Evolutionary conservation across 2,888 invertebrate species (phyloP).

Genomic region (Dendrolimus pini): DNA sequence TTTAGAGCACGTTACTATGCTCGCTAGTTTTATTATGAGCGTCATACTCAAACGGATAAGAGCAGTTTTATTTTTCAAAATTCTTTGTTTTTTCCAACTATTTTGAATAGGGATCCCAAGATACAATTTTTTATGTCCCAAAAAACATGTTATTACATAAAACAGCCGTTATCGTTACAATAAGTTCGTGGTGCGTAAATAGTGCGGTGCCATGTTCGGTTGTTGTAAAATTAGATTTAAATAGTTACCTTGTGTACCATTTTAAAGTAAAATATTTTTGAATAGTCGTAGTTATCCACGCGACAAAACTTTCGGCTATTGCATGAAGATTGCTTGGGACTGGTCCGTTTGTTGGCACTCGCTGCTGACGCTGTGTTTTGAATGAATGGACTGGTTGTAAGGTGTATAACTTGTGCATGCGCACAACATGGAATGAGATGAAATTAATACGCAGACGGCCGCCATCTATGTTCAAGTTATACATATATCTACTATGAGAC

Average conservation of each 20-base stretch:
- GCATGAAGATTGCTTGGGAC: too few species aligned
- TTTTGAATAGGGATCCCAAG: neutral
- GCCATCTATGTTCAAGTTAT: too few species aligned
- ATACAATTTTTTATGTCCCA: neutral
- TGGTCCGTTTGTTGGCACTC: too few species aligned
- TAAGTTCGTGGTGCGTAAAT: slow-evolving; percentile 49
- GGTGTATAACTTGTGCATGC: too few species aligned
- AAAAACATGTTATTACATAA: neutral
- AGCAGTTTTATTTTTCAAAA: neutral
- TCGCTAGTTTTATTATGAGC: neutral
- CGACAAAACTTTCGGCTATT: slow-evolving; percentile 1
- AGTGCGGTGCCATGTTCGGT: slow-evolving; percentile 70
- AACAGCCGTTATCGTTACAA: neutral
- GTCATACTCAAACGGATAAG: neutral
- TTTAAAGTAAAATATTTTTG: slow-evolving; percentile 14
- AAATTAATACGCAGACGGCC: too few species aligned
- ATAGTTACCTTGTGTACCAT: slow-evolving; percentile 48
- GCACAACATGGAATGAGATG: too few species aligned
- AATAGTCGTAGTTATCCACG: slow-evolving; percentile 14
- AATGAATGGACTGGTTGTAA: too few species aligned
- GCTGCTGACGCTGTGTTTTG: too few species aligned
- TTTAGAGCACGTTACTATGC: neutral
- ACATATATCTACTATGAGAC: too few species aligned
- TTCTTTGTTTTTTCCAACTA: neutral
- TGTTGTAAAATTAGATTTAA: slow-evolving; percentile 48